Conservation (phyloP, 2,797 vertebrate species). For the Simalia tracyae region DNA sequence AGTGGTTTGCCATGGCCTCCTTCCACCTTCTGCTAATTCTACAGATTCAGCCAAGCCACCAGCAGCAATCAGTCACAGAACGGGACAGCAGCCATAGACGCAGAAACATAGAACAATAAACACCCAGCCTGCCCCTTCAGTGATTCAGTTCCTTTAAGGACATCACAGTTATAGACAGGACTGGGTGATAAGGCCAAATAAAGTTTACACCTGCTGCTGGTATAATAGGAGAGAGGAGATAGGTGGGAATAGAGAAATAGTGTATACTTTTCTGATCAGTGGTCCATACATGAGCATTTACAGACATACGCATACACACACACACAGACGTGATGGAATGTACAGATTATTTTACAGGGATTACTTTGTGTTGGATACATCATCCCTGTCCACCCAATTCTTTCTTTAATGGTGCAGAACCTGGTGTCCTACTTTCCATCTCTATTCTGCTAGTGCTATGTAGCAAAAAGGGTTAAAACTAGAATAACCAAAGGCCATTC, state of each 20-base stretch:
- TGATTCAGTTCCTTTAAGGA: neutral
- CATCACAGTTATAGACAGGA: neutral
- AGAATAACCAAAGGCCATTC: too few relatives aligned
- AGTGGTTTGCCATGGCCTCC: too few relatives aligned
- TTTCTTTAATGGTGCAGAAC: too few relatives aligned
- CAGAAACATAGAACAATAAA: neutral
- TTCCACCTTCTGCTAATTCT: too few relatives aligned
- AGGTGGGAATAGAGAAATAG: neutral
- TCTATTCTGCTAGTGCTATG: too few relatives aligned
- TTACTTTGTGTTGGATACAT: too few relatives aligned
- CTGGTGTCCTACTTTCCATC: too few relatives aligned
- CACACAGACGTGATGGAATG: neutral
- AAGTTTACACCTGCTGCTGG: neutral
- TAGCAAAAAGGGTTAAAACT: too few relatives aligned
- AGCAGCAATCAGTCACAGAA: neutral
- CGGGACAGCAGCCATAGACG: constrained; percentile 7
- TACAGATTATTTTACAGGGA: too few relatives aligned
- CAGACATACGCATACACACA: neutral
- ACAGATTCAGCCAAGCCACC: neutral
- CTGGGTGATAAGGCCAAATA: neutral
- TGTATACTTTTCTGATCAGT: neutral
- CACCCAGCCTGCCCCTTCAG: neutral
- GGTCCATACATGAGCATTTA: neutral
- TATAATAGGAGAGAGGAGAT: neutral
- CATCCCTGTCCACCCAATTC: too few relatives aligned